These are phyloP conservation scores for Scalopus aquaticus DNA, from an alignment of 2,113 vertebrate genomes.

Conservation along the genomic window DNA sequence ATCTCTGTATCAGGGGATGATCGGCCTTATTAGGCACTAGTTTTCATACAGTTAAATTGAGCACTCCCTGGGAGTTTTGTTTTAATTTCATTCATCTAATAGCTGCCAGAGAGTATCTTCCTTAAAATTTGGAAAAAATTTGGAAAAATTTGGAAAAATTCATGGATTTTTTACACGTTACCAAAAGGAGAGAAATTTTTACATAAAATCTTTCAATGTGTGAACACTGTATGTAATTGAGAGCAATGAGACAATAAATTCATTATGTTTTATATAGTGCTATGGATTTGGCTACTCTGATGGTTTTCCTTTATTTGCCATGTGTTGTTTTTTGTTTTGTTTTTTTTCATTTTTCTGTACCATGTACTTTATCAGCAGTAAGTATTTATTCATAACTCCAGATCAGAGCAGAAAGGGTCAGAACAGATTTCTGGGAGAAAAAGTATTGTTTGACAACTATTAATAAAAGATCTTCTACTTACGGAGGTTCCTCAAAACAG, in stretches of 20 bases:
- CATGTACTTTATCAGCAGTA: not conserved
- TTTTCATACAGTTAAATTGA: not conserved
- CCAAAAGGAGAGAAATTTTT: not conserved
- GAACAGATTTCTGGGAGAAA: not conserved
- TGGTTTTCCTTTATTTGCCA: not conserved
- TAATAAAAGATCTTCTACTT: not conserved
- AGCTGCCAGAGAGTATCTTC: not conserved
- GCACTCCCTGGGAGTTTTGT: not conserved
- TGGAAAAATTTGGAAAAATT: not conserved
- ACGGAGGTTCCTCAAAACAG: too few species aligned
- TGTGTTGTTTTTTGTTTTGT: too few species aligned
- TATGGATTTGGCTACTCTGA: not conserved
- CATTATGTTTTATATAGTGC: not conserved
- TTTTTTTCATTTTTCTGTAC: not conserved
- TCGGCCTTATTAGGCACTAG: not conserved
- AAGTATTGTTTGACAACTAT: not conserved
- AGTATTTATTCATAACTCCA: constrained; percentile 8
- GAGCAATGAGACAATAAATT: constrained; percentile 6
- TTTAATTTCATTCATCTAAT: constrained; percentile 24
- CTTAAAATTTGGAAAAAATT: constrained; percentile 17
- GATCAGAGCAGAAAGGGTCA: not conserved
- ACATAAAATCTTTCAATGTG: constrained; percentile 25
- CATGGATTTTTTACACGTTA: not conserved
- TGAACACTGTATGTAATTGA: not conserved
- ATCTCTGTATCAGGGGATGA: not conserved